These are phyloP conservation scores for Tethya wilhelma DNA, from an alignment of 37 sponge, comb jelly and placozoan species.

Conservation along the genomic window DNA sequence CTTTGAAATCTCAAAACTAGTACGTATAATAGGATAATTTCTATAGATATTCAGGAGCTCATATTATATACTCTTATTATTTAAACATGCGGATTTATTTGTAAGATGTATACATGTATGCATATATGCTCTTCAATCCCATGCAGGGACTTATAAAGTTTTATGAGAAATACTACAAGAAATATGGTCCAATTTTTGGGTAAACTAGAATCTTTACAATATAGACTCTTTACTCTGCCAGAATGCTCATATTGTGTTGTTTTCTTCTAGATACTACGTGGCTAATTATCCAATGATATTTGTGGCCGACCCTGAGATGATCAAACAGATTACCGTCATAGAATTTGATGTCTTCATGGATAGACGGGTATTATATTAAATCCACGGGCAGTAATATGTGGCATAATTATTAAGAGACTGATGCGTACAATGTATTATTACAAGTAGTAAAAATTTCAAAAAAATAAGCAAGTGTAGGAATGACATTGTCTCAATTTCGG, in stretches of 20 bases:
- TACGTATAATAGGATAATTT: no score
- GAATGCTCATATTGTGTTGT: slow-evolving; percentile 17
- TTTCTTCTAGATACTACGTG: no score
- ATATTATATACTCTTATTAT: no score
- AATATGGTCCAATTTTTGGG: slow-evolving; percentile 48
- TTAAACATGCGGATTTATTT: background rate
- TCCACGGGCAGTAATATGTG: no score
- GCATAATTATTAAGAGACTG: no score
- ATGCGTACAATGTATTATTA: no score
- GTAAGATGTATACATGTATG: no score
- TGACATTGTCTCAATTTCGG: no score
- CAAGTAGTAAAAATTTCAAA: background rate
- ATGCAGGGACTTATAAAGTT: slow-evolving; percentile 19
- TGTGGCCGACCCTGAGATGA: slow-evolving; percentile 55
- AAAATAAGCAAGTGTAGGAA: background rate
- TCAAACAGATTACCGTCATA: slow-evolving; percentile 61
- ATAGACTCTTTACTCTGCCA: background rate
- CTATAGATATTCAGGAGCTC: no score
- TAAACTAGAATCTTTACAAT: background rate
- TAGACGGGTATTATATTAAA: slow-evolving; percentile 43
- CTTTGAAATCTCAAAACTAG: no score
- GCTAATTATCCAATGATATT: slow-evolving; percentile 16
- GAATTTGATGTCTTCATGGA: slow-evolving; percentile 54
- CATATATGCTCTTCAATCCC: no score
- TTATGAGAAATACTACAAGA: slow-evolving; percentile 1